Base-by-base conservation (phyloP, 2,113 vertebrate genomes). In the Alouatta palliata region DNA sequence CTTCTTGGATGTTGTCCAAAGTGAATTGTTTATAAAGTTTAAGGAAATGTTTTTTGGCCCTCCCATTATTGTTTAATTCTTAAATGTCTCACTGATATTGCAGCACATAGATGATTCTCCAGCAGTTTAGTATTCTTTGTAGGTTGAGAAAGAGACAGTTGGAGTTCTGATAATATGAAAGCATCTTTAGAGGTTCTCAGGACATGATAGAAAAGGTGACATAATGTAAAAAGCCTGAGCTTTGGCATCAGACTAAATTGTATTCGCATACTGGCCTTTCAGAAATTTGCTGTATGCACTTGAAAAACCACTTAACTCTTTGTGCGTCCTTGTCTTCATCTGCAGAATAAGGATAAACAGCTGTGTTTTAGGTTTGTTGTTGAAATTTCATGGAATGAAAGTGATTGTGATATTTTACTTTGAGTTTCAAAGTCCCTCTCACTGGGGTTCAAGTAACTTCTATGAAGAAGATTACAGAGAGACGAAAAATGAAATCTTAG, bases 261-360 rank as follows among this genome's bases (percentile, higher is more conserved):
- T 52, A 27, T 91, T 76, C 54, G 13, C 70, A 47, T 47, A 49
- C 9, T 73, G 43, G 10, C 64, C 71, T 94, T 94, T 92, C 8
- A 32, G 11, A 56, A 20, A 89, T 92, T 79, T 71, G 17, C 35
- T 92, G 12, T 43, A 5, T 43, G 37, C 90, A 85, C 96, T 84
- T 94, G 56, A 71, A 97, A 95, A 93, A 82, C 2, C 35, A 40
- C 19, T 97, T 85, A 90, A 75, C 12, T 90, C 70, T 92, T 37
- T 27, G 23, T 90, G 4, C 8, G 35, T 58, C 20, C 56, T 92
- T 94, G n/a, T 43, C 45, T 79, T 96, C 14, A 52, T 82, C 37
- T 87, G 19, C 56, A 87, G n/a, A 91, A 35, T 52, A 83, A 87
- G 25, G n/a, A 90, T 56, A 85, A 91, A 88, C 23, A 86, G 73